Evolutionary conservation across 2,888 invertebrate genomes (phyloP).

Genomic region (Synergus japonicus): DNA sequence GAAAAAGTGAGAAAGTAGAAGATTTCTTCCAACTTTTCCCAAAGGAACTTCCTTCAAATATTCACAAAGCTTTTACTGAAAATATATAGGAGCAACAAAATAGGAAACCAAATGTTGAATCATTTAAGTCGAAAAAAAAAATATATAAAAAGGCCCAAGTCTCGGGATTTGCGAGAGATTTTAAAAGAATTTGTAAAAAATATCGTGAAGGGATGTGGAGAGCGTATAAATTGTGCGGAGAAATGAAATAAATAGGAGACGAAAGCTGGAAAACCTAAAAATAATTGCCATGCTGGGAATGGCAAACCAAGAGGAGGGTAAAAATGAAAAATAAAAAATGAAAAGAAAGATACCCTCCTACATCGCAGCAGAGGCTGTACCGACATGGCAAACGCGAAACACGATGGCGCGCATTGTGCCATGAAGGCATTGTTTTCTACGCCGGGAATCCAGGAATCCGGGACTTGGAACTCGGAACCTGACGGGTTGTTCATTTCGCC

Average conservation of each 20-base stretch:
- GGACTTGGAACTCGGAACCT: slow-evolving; percentile 59
- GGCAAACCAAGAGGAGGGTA: slow-evolving; percentile 20
- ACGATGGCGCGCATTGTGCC: slow-evolving; percentile 60
- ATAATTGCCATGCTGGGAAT: slow-evolving; percentile 32
- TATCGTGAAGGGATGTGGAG: background rate
- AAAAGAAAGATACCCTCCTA: slow-evolving; percentile 52
- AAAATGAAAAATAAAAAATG: slow-evolving; percentile 51
- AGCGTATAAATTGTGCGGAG: background rate
- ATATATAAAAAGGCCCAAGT: background rate
- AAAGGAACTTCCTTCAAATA: background rate
- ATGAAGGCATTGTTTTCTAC: slow-evolving; percentile 68
- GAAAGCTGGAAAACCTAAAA: slow-evolving; percentile 23
- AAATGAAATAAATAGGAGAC: slow-evolving; percentile 24
- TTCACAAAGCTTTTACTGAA: background rate
- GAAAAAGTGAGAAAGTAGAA: slow-evolving; percentile 4
- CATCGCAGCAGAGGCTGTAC: slow-evolving; percentile 48
- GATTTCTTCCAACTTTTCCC: background rate
- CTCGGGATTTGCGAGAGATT: background rate
- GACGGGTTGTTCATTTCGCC: slow-evolving; percentile 63
- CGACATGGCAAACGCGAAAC: slow-evolving; percentile 53
- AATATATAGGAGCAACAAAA: background rate
- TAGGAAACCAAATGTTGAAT: background rate
- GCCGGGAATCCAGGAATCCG: slow-evolving; percentile 63
- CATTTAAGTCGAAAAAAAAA: background rate
- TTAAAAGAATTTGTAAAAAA: background rate